Percentiles rank a stretch among this genome's conserved stretches.
These are phyloP conservation scores for Micoletzkya japonica DNA, from an alignment of 2,888 invertebrate species.

Conservation along the genomic window DNA sequence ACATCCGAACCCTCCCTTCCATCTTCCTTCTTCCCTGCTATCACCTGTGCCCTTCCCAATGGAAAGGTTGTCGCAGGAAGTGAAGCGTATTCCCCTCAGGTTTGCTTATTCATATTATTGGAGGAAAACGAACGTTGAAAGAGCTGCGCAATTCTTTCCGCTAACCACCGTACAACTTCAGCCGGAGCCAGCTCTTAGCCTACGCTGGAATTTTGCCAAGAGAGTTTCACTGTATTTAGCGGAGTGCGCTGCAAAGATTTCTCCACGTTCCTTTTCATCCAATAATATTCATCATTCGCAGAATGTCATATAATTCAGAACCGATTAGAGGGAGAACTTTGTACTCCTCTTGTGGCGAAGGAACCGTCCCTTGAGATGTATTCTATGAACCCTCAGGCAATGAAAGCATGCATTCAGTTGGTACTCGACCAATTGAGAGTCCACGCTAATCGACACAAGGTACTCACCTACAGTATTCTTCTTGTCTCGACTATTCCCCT, in stretches of 20 bases:
- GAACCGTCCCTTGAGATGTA: slow-evolving; percentile 67
- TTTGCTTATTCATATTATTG: not conserved
- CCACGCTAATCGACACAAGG: slow-evolving; percentile 67
- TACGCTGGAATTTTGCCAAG: no score
- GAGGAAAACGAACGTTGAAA: no score
- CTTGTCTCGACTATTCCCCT: not conserved
- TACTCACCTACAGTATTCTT: slow-evolving; percentile 36
- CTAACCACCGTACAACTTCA: no score
- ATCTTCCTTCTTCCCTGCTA: slow-evolving; percentile 70
- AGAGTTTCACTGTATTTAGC: no score
- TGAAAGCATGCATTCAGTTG: slow-evolving; percentile 68
- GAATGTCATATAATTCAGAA: not conserved
- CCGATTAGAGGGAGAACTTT: slow-evolving; percentile 1
- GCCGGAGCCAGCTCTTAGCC: no score
- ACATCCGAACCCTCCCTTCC: slow-evolving; percentile 67
- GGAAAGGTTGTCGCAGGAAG: slow-evolving; percentile 53
- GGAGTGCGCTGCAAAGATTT: no score
- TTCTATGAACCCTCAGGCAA: slow-evolving; percentile 66
- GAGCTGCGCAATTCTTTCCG: no score
- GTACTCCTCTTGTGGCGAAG: slow-evolving; percentile 64
- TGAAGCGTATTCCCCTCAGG: slow-evolving; percentile 53
- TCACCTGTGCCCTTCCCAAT: slow-evolving; percentile 55
- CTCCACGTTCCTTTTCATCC: not conserved
- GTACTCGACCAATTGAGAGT: slow-evolving; percentile 68
- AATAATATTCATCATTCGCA: not conserved